Conservation (phyloP, 2,888 invertebrate species). For the Scaptomyza polygonia region DNA sequence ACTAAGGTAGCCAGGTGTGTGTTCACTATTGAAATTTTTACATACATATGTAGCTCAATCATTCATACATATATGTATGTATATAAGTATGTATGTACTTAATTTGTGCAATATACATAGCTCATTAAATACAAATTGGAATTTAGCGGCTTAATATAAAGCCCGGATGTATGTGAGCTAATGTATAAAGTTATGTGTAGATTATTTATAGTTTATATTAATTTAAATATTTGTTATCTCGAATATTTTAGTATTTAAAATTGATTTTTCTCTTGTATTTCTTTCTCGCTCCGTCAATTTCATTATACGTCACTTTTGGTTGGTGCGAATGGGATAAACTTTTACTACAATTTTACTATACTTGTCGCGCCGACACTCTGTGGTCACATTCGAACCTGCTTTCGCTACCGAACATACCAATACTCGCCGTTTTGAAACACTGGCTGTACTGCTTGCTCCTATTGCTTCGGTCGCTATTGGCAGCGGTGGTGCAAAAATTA, state of each 20-base stretch:
- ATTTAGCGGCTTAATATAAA: constrained; percentile 9
- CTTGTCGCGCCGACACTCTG: constrained; percentile 41
- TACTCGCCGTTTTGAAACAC: constrained; percentile 41
- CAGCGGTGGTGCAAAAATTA: constrained; percentile 83
- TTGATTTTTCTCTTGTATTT: constrained; percentile 70
- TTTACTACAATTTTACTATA: constrained; percentile 50
- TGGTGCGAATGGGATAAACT: constrained; percentile 69
- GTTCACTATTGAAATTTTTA: constrained; percentile 21
- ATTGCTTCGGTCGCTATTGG: constrained; percentile 62
- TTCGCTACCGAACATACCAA: constrained; percentile 45
- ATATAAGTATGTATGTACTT: neutral
- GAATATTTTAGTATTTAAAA: constrained; percentile 58
- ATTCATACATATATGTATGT: constrained; percentile 10
- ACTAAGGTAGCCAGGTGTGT: constrained; percentile 42
- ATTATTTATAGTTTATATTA: constrained; percentile 12
- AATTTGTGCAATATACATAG: constrained; percentile 4
- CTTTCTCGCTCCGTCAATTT: constrained; percentile 53
- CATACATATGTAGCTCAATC: constrained; percentile 17
- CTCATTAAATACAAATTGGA: neutral
- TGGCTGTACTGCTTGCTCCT: constrained; percentile 69
- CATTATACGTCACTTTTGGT: constrained; percentile 33
- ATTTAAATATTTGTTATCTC: constrained; percentile 24
- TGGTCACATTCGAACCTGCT: constrained; percentile 52
- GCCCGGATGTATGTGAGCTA: constrained; percentile 1
- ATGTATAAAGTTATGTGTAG: constrained; percentile 6